Evolutionary conservation across 2,797 vertebrate genomes (phyloP), one percentile per base, ranked within the genome.

Genomic region (Dicrostonyx torquatus): DNA sequence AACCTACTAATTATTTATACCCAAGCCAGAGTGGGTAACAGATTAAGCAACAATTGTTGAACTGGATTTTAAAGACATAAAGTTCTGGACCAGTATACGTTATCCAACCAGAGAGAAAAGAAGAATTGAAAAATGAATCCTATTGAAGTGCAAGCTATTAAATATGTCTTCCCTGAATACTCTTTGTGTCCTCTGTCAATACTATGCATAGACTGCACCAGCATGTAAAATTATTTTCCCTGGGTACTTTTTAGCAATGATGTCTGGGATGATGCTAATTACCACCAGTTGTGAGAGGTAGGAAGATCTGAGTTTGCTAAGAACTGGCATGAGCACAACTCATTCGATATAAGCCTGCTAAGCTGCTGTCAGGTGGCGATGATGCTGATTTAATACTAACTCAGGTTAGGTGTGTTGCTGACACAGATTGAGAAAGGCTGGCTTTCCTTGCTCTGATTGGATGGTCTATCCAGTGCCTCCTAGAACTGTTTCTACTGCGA

Each of bases 361-460:
- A 89, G 77, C 94, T 96, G 93, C 93, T 96, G 93, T 95, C 95
- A 96, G 87, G 70, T 92, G 79, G 60, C 70, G 82, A 5, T 72
- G 55, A 88, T 0, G 11, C 70, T 77, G 43, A 93, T 92, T 94
- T 96, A 83, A 78, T 87, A 80, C 53, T 55, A 64, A 91, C 43
- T 90, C 0, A 11, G 73, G 43, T 60, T 45, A 17, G 24, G 55
- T 78, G 92, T 86, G 45, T 58, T 94, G 50, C 55, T 95, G 92
- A 89, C 77, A 88, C 60, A 75, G 37, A 70, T 31, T 34, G 31
- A 95, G 64, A 83, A 88, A 89, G 10, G 64, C 68, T 72, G 58
- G 31, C 55, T 95, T 86, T 89, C 53, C 75, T 70, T 3, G n/a
- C 22, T 79, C 76, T 66, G 77, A 90, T 94, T 75, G 73, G 58